These are phyloP conservation scores for Limanda limanda DNA, from an alignment of 2,113 vertebrate genomes.

Conservation along the genomic window DNA sequence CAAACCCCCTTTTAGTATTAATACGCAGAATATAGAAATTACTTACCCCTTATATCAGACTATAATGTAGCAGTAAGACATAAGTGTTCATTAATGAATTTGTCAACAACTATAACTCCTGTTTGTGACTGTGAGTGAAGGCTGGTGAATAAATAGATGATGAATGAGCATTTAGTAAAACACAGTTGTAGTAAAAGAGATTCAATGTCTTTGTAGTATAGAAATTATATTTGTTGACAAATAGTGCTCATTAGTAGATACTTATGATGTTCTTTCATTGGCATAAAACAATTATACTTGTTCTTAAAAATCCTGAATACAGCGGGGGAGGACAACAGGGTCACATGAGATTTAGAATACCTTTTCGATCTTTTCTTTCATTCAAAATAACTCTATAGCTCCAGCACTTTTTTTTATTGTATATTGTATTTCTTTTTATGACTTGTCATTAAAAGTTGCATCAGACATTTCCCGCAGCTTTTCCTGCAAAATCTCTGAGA, in stretches of 20 bases:
- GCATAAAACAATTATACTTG: neutral
- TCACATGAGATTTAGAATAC: neutral
- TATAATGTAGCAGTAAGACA: neutral
- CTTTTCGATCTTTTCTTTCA: too few species aligned
- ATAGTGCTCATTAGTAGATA: neutral
- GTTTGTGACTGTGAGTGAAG: too few species aligned
- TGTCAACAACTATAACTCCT: neutral
- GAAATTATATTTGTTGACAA: neutral
- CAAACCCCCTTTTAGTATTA: neutral
- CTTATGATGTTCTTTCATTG: neutral
- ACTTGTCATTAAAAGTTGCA: neutral
- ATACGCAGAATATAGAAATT: neutral
- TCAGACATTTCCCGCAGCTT: too few species aligned
- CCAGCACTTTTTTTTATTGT: neutral
- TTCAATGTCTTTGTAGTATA: neutral
- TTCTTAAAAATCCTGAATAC: neutral
- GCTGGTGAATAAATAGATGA: neutral
- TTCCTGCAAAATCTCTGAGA: too few species aligned
- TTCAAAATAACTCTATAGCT: neutral
- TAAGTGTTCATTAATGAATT: neutral
- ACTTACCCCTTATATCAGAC: neutral
- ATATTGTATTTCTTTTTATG: neutral
- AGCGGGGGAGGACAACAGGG: neutral
- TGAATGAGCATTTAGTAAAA: neutral
- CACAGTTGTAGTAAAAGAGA: neutral